Evolutionary conservation across 2,113 vertebrate species (phyloP).

Genomic region (Leptocoma aspasia): DNA sequence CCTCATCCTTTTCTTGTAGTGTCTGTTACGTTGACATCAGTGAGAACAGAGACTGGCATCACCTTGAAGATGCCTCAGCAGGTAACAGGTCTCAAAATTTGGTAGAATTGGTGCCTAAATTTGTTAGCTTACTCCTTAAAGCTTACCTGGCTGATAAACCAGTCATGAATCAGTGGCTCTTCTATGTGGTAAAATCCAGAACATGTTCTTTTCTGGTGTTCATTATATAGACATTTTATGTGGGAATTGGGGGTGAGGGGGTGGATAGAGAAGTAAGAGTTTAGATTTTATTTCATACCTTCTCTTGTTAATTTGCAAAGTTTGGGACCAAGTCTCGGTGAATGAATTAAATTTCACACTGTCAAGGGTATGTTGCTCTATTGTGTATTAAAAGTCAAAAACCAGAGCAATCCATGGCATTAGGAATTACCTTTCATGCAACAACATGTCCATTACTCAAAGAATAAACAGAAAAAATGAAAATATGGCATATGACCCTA

Average conservation of each 20-base stretch:
- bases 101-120: neutral
- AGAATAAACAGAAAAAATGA: neutral
- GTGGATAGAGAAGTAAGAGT: neutral
- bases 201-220: neutral
- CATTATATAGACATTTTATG: neutral
- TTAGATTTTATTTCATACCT: neutral
- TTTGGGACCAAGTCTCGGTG: neutral
- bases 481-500: neutral
- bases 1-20: conserved; percentile 95
- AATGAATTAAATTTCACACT: neutral
- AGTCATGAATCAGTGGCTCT: neutral
- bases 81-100: conserved; percentile 70
- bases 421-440: neutral
- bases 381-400: neutral
- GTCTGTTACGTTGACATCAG: conserved; percentile 94
- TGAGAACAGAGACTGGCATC: conserved; percentile 96
- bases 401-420: neutral
- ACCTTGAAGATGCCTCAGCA: conserved; percentile 95
- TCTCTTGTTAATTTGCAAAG: neutral
- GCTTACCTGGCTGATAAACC: neutral
- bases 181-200: neutral
- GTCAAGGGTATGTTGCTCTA: neutral
- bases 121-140: neutral
- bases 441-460: neutral
- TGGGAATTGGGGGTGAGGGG: neutral